phyloP scores from a whole-genome alignment of 2,113 vertebrate genomes.

The Scomber scombrus region DNA sequence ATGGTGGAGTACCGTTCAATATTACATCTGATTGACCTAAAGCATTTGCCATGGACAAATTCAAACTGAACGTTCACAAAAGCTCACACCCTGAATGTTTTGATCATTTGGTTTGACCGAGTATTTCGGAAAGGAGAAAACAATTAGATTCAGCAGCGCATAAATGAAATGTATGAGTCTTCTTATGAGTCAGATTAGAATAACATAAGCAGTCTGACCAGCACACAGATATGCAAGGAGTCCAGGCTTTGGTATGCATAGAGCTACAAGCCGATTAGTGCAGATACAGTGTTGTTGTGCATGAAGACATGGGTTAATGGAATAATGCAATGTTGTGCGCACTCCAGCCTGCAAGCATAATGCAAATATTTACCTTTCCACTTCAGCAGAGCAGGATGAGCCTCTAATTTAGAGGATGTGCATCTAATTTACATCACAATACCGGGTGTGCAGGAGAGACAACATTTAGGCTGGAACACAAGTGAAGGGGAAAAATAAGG shows the following conservation, averaged over 20 bases:
- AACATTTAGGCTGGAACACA: slow-evolving; percentile 38
- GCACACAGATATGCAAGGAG: slow-evolving; percentile 11
- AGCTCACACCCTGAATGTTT: background rate
- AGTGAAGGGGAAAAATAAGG: slow-evolving; percentile 57
- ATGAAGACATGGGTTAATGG: slow-evolving; percentile 74
- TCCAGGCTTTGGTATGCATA: slow-evolving; percentile 20
- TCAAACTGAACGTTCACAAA: background rate
- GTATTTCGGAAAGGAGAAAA: background rate
- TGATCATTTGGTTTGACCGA: too few relatives aligned
- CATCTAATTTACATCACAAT: slow-evolving; percentile 81
- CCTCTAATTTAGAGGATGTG: too few relatives aligned
- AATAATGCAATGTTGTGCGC: slow-evolving; percentile 64
- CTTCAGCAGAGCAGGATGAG: slow-evolving; percentile 71
- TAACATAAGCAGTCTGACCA: slow-evolving; percentile 31
- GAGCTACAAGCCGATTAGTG: slow-evolving; percentile 61
- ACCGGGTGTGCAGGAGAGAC: slow-evolving; percentile 47
- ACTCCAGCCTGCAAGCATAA: slow-evolving; percentile 60
- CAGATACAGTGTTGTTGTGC: slow-evolving; percentile 57
- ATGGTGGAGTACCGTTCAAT: slow-evolving; percentile 38
- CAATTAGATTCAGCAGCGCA: background rate
- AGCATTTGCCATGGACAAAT: slow-evolving; percentile 34
- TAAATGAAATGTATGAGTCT: background rate
- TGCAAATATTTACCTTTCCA: slow-evolving; percentile 84
- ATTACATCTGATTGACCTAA: slow-evolving; percentile 53
- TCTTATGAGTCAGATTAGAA: slow-evolving; percentile 23